These are phyloP conservation scores for Poeciliopsis presidionis DNA, from an alignment of 2,797 vertebrate species.

Conservation along the genomic window DNA sequence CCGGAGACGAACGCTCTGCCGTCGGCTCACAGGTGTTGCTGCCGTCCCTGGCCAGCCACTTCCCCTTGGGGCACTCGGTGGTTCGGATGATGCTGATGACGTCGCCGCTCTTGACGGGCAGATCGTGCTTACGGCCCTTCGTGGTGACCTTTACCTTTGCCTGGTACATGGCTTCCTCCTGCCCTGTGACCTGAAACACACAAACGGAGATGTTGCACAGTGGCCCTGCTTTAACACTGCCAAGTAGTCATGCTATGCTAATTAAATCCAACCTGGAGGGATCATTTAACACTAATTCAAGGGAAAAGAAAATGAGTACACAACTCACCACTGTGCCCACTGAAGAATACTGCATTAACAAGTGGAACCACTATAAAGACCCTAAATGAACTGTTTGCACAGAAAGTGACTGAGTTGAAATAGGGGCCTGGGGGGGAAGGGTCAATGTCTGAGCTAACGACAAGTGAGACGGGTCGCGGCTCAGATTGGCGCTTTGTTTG, in stretches of 20 bases:
- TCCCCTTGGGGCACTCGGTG: constrained; percentile 74
- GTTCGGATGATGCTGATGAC: constrained; percentile 71
- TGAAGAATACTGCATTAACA: not conserved
- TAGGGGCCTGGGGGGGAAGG: not conserved
- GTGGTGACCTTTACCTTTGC: constrained; percentile 61
- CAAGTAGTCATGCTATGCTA: not conserved
- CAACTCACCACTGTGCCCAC: not conserved
- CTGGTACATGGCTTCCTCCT: constrained; percentile 72
- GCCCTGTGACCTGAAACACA: constrained; percentile 78
- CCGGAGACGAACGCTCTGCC: not conserved
- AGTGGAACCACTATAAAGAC: not conserved
- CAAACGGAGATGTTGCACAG: not conserved
- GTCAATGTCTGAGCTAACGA: not conserved
- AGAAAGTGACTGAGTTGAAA: not conserved
- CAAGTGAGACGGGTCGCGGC: not conserved
- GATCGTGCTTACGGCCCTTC: constrained; percentile 71
- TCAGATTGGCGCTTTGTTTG: not conserved
- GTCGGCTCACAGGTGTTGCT: constrained; percentile 82
- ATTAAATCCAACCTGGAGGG: not conserved
- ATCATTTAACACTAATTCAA: not conserved
- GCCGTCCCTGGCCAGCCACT: constrained; percentile 77
- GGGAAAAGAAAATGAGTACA: not conserved
- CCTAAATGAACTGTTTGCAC: not conserved
- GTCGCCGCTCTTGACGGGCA: constrained; percentile 71
- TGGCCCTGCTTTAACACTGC: not conserved